Evolutionary conservation across 2,797 vertebrate genomes (phyloP).

Genomic region (Prunella strophiata): DNA sequence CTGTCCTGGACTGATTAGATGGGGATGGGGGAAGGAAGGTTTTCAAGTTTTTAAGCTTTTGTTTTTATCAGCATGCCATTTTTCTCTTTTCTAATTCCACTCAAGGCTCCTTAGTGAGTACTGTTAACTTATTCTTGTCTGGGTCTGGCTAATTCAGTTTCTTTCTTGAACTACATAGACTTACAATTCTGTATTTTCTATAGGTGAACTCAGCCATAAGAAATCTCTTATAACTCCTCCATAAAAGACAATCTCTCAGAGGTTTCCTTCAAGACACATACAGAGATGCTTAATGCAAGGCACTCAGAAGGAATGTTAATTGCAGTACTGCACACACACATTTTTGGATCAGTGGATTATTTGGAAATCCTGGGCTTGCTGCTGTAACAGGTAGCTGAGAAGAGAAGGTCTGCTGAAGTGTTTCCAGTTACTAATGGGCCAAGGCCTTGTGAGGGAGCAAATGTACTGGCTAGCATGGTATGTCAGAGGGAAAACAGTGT

Average conservation of each 20-base stretch:
- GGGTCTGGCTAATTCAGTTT: constrained; percentile 69
- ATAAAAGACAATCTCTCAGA: constrained; percentile 71
- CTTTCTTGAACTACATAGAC: constrained; percentile 75
- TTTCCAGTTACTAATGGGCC: neutral
- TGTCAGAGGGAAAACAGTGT: neutral
- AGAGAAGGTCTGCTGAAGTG: neutral
- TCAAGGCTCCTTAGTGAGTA: constrained; percentile 71
- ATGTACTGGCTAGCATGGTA: neutral
- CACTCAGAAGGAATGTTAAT: constrained; percentile 70
- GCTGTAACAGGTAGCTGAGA: constrained; percentile 31
- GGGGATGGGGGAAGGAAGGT: constrained; percentile 28
- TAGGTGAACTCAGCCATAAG: constrained; percentile 82
- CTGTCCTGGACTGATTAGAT: neutral
- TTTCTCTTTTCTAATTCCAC: constrained; percentile 71
- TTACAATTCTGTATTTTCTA: constrained; percentile 80
- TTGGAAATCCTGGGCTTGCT: constrained; percentile 6
- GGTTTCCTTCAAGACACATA: constrained; percentile 68
- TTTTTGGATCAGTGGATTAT: constrained; percentile 16
- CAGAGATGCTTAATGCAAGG: constrained; percentile 46
- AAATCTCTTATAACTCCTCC: constrained; percentile 75
- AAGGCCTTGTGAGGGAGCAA: neutral
- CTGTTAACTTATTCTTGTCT: constrained; percentile 75
- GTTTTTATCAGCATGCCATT: constrained; percentile 60
- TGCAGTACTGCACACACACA: constrained; percentile 8
- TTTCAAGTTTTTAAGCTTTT: constrained; percentile 53